Evolutionary conservation across 2,113 vertebrate genomes (phyloP).

Genomic region (Callopanchax toddi): DNA sequence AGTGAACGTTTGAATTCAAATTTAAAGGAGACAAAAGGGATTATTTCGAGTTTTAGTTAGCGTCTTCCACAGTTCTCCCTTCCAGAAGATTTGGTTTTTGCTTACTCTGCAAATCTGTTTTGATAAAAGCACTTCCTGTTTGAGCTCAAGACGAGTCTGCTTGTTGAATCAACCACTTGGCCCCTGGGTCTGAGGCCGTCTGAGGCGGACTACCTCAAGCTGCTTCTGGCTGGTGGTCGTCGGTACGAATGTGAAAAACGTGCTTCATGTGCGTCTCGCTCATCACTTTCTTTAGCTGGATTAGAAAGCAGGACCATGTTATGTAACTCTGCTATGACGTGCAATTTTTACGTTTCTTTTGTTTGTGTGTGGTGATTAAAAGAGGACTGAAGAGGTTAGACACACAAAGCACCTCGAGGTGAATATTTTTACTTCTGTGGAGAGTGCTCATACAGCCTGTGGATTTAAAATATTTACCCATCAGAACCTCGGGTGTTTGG

Average conservation of each 20-base stretch:
- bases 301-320: too few species aligned
- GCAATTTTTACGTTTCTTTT: conserved; percentile 15
- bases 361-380: conserved; percentile 3
- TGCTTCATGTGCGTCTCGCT: conserved; percentile 16
- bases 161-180: conserved; percentile 26
- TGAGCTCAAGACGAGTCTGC: conserved; percentile 20
- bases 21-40: conserved; percentile 17
- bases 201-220: conserved; percentile 46
- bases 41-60: conserved; percentile 39
- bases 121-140: conserved; percentile 34
- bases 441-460: conserved; percentile 10
- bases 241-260: conserved; percentile 20
- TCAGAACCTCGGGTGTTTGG: conserved; percentile 28
- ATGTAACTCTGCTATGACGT: conserved; percentile 1
- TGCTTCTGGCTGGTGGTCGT: conserved; percentile 31
- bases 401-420: too few species aligned
- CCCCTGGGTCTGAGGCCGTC: conserved; percentile 11
- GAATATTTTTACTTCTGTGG: conserved; percentile 4
- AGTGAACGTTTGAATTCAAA: conserved; percentile 26
- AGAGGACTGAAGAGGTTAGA: too few species aligned
- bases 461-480: too few species aligned
- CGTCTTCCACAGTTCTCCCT: conserved; percentile 47
- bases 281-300: neutral
- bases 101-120: conserved; percentile 13
- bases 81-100: conserved; percentile 41